A percentile compares a stretch with the other conserved stretches of the same genome.
Evolutionary conservation across 2,113 vertebrate genomes (phyloP).

Genomic region (Sander vitreus): DNA sequence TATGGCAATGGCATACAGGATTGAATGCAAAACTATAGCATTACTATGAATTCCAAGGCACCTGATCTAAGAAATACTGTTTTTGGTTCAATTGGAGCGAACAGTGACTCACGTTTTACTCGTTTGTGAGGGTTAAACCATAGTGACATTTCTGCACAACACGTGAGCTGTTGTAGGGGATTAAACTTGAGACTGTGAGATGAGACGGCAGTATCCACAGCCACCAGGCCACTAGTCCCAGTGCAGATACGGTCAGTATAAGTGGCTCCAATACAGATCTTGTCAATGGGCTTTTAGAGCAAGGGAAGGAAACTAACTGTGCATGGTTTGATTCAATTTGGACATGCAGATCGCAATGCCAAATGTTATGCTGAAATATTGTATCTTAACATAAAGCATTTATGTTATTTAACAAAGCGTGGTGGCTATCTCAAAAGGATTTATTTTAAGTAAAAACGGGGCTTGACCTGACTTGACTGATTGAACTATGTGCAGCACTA

Average conservation of each 20-base stretch:
- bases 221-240: slow-evolving; percentile 9
- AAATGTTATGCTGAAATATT: slow-evolving; percentile 23
- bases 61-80: background rate
- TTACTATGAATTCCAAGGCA: background rate
- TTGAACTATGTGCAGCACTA: background rate
- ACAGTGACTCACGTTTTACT: background rate
- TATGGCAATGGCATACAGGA: too few relatives aligned
- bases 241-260: background rate
- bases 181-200: background rate
- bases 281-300: slow-evolving; percentile 25
- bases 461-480: background rate
- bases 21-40: too few relatives aligned
- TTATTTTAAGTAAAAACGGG: background rate
- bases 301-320: slow-evolving; percentile 10
- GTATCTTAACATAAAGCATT: background rate
- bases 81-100: background rate
- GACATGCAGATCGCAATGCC: slow-evolving; percentile 41
- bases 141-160: background rate
- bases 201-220: background rate
- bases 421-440: background rate
- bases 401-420: background rate
- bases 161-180: background rate
- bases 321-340: slow-evolving; percentile 34
- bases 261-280: slow-evolving; percentile 21
- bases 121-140: slow-evolving; percentile 13